phyloP scores from a whole-genome alignment of 1,140 invertebrate species.

The Drosophila gunungcola region DNA sequence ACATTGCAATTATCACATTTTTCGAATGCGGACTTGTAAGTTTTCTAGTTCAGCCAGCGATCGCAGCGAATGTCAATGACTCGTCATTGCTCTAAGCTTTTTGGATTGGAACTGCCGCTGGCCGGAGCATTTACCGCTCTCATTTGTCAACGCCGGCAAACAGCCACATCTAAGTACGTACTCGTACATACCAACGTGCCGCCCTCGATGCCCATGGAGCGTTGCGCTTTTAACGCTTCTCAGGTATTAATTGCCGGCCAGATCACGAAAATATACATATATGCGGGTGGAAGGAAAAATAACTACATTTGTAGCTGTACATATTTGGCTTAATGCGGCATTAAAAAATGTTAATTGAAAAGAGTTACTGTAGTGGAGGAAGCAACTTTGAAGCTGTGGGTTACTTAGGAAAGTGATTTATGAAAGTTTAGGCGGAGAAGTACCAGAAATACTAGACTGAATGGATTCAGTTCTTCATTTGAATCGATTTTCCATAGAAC shows the following conservation, averaged over 20 bases:
- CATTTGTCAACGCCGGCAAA: conserved; percentile 56
- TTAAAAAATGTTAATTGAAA: conserved; percentile 72
- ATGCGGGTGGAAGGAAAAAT: conserved; percentile 9
- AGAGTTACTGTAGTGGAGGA: conserved; percentile 25
- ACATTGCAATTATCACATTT: conserved; percentile 63
- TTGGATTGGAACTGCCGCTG: conserved; percentile 41
- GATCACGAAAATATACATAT: conserved; percentile 57
- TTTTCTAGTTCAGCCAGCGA: conserved; percentile 71
- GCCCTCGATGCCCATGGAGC: conserved; percentile 74
- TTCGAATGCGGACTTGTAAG: conserved; percentile 40
- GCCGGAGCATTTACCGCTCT: conserved; percentile 60
- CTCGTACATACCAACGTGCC: conserved; percentile 40
- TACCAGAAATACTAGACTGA: background rate
- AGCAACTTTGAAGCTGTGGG: conserved; percentile 9
- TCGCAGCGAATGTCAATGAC: conserved; percentile 74
- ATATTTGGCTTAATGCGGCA: conserved; percentile 56
- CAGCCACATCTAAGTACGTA: conserved; percentile 7
- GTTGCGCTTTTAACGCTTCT: conserved; percentile 73
- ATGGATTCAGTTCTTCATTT: too few relatives aligned
- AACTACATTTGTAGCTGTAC: conserved; percentile 37
- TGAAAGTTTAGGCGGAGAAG: conserved; percentile 14
- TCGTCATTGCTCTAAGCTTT: conserved; percentile 38
- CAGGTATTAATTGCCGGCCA: conserved; percentile 67
- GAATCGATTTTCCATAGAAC: too few relatives aligned
- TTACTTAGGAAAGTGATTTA: conserved; percentile 20